Evolutionary conservation across 2,888 invertebrate species (phyloP), one percentile per base, ranked within the genome.

Genomic region (Coleophora deauratella): DNA sequence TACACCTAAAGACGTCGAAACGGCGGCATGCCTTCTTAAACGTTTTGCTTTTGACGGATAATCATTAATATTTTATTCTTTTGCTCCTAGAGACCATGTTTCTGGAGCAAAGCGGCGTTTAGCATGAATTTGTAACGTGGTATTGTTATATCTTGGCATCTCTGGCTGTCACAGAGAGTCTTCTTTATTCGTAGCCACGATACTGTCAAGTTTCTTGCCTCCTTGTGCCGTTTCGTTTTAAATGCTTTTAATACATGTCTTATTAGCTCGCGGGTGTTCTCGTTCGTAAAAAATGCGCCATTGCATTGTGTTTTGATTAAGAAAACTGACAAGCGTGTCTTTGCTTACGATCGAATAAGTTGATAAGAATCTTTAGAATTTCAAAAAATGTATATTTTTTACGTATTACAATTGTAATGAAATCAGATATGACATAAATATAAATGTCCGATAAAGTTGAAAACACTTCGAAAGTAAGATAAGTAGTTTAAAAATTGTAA

Each of bases 1-100:
- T 79, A 81, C 80, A 77, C 76, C 73, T 76, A 73, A 74, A 77
- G 74, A 72, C 72, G 68, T 67, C 57, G 59, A 65, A 67, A 69
- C 64, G 60, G 59, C 62, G 58, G 54, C 57, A 62, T 62, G 59
- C 57, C 44, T 59, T 59, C 50, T 2, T 35, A 40, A 8, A 30
- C 13, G 9, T 8, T 41, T 27, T 12, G 4, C 9, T 40, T 45
- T 38, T 32, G 8, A 6, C 21, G 21, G 21, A 21, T 21, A 3
- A 21, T 21, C 21, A 21, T 21, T 21, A 21, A 21, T 21, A 21
- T 21, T 21, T 21, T 21, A 21, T 21, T 21, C 21, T 3, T 21
- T 21, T 21, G 21, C 21, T 21, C 21, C 21, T 21, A 21, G 6
- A 21, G 21, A 21, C 21, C 21, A 21, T 21, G 6, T 21, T 21